Percentiles rank a stretch among this genome's conserved stretches.
These are phyloP conservation scores for Escarpia spicata DNA, from an alignment of 2,888 invertebrate genomes.

Conservation along the genomic window DNA sequence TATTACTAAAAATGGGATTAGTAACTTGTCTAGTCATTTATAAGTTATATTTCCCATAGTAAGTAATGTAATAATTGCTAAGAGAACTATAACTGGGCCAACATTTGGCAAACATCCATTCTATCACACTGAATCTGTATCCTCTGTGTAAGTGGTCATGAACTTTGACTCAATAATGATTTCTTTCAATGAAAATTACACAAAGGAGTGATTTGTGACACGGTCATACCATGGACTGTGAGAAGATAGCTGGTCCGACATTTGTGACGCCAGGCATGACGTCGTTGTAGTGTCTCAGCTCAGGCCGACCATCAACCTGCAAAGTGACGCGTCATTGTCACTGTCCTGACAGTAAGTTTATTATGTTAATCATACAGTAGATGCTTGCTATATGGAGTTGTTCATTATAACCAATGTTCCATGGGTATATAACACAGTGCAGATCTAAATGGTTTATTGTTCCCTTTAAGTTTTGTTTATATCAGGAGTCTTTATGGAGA, in stretches of 20 bases:
- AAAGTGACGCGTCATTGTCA: constrained; percentile 27
- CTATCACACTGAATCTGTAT: too few relatives aligned
- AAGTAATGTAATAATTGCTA: background rate
- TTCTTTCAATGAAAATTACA: background rate
- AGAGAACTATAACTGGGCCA: background rate
- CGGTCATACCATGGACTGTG: constrained; percentile 33
- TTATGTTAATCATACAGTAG: background rate
- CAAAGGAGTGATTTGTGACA: background rate
- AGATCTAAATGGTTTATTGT: too few relatives aligned
- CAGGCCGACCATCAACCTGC: constrained; percentile 51
- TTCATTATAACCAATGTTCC: too few relatives aligned
- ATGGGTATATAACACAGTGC: too few relatives aligned
- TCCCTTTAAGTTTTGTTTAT: too few relatives aligned
- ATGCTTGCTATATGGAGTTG: too few relatives aligned
- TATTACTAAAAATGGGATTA: background rate
- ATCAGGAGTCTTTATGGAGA: too few relatives aligned
- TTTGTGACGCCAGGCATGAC: constrained; percentile 55
- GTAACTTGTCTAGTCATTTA: background rate
- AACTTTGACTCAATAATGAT: too few relatives aligned
- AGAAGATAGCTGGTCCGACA: constrained; percentile 58
- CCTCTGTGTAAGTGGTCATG: too few relatives aligned
- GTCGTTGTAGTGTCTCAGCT: constrained; percentile 57
- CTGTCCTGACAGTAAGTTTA: background rate
- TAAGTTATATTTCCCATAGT: background rate
- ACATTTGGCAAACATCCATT: background rate